Percentiles rank a stretch among this genome's conserved stretches.
Conservation (phyloP, 2,113 vertebrate species). For the Ophthalmotilapia sp. region DNA sequence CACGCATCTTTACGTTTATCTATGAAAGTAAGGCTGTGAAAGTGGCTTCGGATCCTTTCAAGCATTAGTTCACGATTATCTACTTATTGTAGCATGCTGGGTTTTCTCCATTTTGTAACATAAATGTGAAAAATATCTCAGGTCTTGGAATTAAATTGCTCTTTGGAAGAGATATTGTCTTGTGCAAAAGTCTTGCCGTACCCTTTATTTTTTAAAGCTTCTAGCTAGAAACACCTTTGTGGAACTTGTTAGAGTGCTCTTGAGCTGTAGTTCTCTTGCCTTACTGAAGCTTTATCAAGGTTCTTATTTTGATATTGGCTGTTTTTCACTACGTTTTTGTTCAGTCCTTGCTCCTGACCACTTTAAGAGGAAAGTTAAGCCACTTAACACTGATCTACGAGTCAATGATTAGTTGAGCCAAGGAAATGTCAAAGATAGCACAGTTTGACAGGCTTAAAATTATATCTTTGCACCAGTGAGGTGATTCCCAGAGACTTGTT, state of each 20-base stretch:
- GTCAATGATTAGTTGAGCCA: not conserved
- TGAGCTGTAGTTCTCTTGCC: not conserved
- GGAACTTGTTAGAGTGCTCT: not conserved
- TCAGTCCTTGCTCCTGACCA: not conserved
- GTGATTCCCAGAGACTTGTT: not conserved
- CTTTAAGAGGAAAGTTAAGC: not conserved
- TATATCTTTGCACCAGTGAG: not conserved
- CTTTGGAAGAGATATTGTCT: not conserved
- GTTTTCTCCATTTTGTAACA: not conserved
- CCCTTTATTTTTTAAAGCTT: not conserved
- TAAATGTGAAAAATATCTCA: not conserved
- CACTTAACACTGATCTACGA: accelerated
- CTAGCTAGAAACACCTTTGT: not conserved
- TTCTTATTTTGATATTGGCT: not conserved
- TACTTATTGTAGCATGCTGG: not conserved
- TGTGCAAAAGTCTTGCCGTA: not conserved
- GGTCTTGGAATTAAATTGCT: not conserved
- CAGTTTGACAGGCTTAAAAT: not conserved
- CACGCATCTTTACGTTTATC: not conserved
- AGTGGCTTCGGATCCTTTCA: not conserved
- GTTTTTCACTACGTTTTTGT: not conserved
- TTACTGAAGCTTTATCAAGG: not conserved
- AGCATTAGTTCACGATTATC: not conserved
- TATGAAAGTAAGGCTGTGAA: not conserved
- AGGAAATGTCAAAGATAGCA: not conserved